Evolutionary conservation across 2,113 vertebrate genomes (phyloP).

Genomic region (Hippolais icterina): DNA sequence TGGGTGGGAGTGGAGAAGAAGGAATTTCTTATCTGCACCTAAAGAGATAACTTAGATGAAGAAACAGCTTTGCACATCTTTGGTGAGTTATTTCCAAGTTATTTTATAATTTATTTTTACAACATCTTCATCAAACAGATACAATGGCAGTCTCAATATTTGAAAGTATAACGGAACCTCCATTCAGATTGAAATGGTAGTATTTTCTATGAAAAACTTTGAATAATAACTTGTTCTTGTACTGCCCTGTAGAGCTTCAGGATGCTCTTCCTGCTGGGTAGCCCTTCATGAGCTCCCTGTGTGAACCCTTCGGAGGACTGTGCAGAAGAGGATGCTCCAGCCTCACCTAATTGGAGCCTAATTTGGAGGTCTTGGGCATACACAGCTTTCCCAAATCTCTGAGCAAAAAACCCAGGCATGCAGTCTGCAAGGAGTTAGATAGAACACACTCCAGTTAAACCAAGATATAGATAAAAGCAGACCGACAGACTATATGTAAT

Average conservation of each 20-base stretch:
- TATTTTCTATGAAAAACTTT: not conserved
- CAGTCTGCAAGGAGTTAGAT: not conserved
- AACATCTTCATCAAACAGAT: not conserved
- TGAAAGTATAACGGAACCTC: not conserved
- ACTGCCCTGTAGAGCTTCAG: not conserved
- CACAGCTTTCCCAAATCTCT: not conserved
- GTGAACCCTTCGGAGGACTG: not conserved
- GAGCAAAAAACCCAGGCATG: not conserved
- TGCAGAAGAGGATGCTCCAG: not conserved
- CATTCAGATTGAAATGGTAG: not conserved
- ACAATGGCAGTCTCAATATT: not conserved
- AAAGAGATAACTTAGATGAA: not conserved
- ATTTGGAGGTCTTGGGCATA: not conserved
- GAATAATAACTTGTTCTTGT: not conserved
- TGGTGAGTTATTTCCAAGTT: not conserved
- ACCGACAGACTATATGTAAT: not conserved
- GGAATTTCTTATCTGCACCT: slow-evolving; percentile 15
- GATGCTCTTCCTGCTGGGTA: not conserved
- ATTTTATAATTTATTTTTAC: not conserved
- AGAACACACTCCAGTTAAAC: not conserved
- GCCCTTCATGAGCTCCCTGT: not conserved
- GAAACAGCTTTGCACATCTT: not conserved
- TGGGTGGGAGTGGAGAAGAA: not conserved
- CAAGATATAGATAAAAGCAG: not conserved
- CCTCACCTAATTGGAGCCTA: not conserved